Evolutionary conservation across 1,140 invertebrate species (phyloP).

Genomic region (Drosophila gunungcola): DNA sequence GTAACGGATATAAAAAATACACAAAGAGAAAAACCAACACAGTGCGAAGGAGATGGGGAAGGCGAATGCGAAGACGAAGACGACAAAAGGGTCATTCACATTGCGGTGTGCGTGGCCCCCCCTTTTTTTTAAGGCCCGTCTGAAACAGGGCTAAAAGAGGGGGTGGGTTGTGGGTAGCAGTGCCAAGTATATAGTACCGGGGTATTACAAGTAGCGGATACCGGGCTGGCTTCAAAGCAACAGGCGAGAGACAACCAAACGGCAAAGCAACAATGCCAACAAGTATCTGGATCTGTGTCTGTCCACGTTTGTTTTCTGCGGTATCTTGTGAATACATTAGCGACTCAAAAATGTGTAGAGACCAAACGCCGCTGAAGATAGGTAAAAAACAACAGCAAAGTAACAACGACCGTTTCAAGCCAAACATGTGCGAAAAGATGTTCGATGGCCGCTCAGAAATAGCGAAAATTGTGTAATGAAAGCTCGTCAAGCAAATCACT

Average conservation of each 20-base stretch:
- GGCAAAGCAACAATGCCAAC: constrained; percentile 42
- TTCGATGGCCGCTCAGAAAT: constrained; percentile 23
- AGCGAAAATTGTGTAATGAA: constrained; percentile 61
- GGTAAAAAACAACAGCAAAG: not conserved
- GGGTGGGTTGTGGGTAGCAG: constrained; percentile 8
- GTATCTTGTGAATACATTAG: constrained; percentile 78
- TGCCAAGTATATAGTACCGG: too few relatives aligned
- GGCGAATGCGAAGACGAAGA: constrained; percentile 25
- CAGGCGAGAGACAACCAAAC: constrained; percentile 47
- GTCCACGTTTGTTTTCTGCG: constrained; percentile 54
- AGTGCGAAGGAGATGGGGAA: constrained; percentile 38
- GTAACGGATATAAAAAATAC: not conserved
- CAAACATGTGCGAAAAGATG: constrained; percentile 52
- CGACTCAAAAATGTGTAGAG: constrained; percentile 14
- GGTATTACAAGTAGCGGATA: constrained; percentile 6
- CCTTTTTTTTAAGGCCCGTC: constrained; percentile 3
- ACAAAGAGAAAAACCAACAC: constrained; percentile 37
- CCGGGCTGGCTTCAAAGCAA: constrained; percentile 46
- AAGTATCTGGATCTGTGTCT: constrained; percentile 57
- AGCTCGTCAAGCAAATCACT: constrained; percentile 55
- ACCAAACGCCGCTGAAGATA: not conserved
- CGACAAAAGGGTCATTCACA: constrained; percentile 73
- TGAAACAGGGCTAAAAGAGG: constrained; percentile 17
- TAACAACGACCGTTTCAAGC: constrained; percentile 10
- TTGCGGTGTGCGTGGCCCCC: constrained; percentile 54